These are phyloP conservation scores for Paraplagusia blochii DNA, from an alignment of 2,113 vertebrate species.

Conservation along the genomic window DNA sequence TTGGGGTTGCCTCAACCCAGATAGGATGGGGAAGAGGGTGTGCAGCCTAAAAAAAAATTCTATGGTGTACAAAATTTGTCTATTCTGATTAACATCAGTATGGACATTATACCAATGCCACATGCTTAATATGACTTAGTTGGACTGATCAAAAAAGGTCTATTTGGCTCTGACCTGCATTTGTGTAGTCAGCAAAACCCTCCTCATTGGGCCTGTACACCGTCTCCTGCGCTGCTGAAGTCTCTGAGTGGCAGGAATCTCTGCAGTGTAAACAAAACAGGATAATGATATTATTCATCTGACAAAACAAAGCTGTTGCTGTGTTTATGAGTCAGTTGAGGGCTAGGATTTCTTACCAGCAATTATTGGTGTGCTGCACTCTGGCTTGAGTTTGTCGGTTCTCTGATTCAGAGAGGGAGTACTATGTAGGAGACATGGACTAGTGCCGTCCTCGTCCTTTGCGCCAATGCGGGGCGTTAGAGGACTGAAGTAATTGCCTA, in stretches of 20 bases:
- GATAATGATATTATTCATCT: not conserved
- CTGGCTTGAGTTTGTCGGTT: slow-evolving; percentile 66
- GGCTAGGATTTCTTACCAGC: slow-evolving; percentile 68
- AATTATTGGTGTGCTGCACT: slow-evolving; percentile 80
- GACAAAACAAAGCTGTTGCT: not conserved
- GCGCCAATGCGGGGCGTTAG: slow-evolving; percentile 64
- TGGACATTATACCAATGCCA: too few species aligned
- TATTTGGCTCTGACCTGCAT: slow-evolving; percentile 79
- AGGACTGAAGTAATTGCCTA: slow-evolving; percentile 27
- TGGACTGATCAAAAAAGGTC: not conserved
- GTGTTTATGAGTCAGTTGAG: not conserved
- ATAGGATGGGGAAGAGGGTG: too few species aligned
- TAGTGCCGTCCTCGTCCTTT: slow-evolving; percentile 53
- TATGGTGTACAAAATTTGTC: too few species aligned
- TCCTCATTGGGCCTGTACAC: slow-evolving; percentile 79
- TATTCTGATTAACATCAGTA: too few species aligned
- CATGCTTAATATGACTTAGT: not conserved
- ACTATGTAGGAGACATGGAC: slow-evolving; percentile 77
- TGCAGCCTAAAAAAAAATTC: too few species aligned
- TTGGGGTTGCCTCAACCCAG: too few species aligned
- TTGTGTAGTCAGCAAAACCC: slow-evolving; percentile 87
- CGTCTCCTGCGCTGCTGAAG: slow-evolving; percentile 77
- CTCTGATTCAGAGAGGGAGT: slow-evolving; percentile 77
- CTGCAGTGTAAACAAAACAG: slow-evolving; percentile 39
- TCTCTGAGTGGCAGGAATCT: slow-evolving; percentile 76